phyloP scores from a whole-genome alignment of 2,113 vertebrate genomes.

The Reinhardtius hippoglossoides region DNA sequence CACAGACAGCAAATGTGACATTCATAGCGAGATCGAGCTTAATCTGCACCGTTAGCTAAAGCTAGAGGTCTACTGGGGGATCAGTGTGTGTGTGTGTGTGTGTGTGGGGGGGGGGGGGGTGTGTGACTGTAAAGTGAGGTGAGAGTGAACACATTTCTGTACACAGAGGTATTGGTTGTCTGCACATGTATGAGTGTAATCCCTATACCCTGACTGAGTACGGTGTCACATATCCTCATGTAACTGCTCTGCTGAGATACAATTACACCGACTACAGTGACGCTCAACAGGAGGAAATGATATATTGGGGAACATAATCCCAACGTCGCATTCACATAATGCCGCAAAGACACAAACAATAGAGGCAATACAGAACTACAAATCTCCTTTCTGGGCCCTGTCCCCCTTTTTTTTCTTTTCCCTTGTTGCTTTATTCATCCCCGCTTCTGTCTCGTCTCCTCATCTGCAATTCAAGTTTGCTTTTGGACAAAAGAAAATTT shows the following conservation, averaged over 20 bases:
- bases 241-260: slow-evolving; percentile 32
- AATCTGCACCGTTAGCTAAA: slow-evolving; percentile 55
- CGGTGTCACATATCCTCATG: slow-evolving; percentile 33
- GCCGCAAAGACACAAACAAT: slow-evolving; percentile 34
- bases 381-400: slow-evolving; percentile 24
- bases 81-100: background rate
- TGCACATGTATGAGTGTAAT: slow-evolving; percentile 41
- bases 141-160: background rate
- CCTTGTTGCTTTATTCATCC: slow-evolving; percentile 11
- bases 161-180: slow-evolving; percentile 18
- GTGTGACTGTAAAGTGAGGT: background rate
- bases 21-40: slow-evolving; percentile 40
- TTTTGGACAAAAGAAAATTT: slow-evolving; percentile 42
- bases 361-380: background rate
- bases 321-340: slow-evolving; percentile 25
- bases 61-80: slow-evolving; percentile 37
- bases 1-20: slow-evolving; percentile 48
- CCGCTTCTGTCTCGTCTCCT: slow-evolving; percentile 9
- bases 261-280: slow-evolving; percentile 20
- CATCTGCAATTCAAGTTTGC: slow-evolving; percentile 28
- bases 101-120: slow-evolving; percentile 6
- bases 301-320: slow-evolving; percentile 43
- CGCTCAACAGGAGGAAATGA: slow-evolving; percentile 24
- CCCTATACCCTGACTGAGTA: slow-evolving; percentile 13
- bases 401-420: background rate